Evolutionary conservation across 1,140 invertebrate genomes (phyloP).

Genomic region (Lanistes nyassanus): DNA sequence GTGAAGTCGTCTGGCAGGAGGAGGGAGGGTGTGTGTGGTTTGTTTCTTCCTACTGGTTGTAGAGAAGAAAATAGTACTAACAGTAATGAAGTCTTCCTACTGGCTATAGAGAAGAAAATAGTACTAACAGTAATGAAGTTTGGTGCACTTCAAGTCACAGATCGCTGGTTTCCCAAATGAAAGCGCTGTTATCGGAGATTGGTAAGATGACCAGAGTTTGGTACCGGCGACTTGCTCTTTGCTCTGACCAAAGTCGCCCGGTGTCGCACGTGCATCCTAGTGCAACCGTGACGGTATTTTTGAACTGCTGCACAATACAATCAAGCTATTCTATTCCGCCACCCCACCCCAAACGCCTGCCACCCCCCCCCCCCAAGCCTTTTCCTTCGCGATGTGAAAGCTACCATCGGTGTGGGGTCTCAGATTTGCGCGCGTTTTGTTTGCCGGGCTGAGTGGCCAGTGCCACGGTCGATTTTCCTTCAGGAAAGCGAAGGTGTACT

Average conservation of each 20-base stretch:
- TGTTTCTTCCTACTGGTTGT: too few species aligned
- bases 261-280: neutral
- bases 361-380: neutral
- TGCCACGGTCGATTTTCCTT: neutral
- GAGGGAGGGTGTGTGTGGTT: too few species aligned
- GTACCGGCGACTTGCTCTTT: neutral
- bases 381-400: neutral
- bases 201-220: neutral
- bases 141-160: too few species aligned
- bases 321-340: neutral
- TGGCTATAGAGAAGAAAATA: too few species aligned
- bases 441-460: neutral
- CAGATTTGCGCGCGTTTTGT: neutral
- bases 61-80: too few species aligned
- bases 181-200: neutral
- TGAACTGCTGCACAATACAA: neutral
- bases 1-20: too few species aligned
- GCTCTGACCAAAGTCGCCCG: neutral
- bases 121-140: too few species aligned
- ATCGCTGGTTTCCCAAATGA: too few species aligned
- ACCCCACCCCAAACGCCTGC: neutral
- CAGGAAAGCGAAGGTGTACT: neutral
- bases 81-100: too few species aligned
- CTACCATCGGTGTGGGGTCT: neutral
- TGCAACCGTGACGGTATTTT: neutral